phyloP scores from a whole-genome alignment of 2,797 vertebrate genomes.

The Ambastaia sidthimunki region DNA sequence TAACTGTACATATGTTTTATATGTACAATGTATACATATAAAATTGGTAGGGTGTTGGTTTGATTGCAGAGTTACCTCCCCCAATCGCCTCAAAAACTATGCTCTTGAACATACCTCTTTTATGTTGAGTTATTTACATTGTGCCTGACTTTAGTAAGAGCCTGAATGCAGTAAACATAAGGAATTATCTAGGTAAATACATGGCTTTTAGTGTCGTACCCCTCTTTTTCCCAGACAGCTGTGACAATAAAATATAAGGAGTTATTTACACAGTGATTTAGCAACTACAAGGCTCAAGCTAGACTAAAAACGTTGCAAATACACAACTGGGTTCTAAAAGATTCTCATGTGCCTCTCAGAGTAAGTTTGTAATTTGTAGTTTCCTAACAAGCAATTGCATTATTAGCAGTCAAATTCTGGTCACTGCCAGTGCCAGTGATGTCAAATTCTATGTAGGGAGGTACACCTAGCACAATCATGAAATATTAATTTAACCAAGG shows the following conservation, averaged over 20 bases:
- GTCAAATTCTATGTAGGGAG: neutral
- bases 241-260: too few relatives aligned
- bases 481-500: neutral
- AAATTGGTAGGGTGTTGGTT: too few relatives aligned
- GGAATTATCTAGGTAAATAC: neutral
- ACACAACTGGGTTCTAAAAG: slow-evolving; percentile 46
- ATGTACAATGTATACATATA: too few relatives aligned
- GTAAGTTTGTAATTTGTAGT: slow-evolving; percentile 32
- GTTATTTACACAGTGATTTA: neutral
- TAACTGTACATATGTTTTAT: too few relatives aligned
- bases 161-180: slow-evolving; percentile 6
- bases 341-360: slow-evolving; percentile 34
- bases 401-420: slow-evolving; percentile 41
- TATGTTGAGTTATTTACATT: neutral
- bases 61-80: too few relatives aligned
- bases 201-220: neutral
- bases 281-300: slow-evolving; percentile 32
- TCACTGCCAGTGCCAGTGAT: neutral
- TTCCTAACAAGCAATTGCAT: slow-evolving; percentile 53
- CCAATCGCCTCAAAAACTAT: too few relatives aligned
- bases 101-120: too few relatives aligned
- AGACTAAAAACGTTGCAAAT: slow-evolving; percentile 24
- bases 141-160: neutral
- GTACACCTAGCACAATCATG: slow-evolving; percentile 3
- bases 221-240: too few relatives aligned